phyloP scores from a whole-genome alignment of 1,140 invertebrate species.

The Phenacoccus solenopsis region DNA sequence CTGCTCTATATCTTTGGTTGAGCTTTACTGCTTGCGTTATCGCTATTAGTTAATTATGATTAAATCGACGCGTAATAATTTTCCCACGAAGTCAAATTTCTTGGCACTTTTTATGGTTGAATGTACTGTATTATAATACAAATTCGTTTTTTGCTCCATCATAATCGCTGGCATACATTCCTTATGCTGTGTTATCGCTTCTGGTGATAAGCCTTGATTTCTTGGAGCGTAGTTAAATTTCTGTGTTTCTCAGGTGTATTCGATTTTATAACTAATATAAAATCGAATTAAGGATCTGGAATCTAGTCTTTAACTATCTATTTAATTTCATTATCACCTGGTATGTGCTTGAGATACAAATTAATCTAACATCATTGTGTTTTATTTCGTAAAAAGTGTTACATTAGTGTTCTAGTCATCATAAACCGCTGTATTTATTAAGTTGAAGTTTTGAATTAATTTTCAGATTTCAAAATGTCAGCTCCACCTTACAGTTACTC shows the following conservation, averaged over 20 bases:
- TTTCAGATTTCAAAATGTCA: constrained; percentile 50
- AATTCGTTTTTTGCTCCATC: neutral
- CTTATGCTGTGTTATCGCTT: constrained; percentile 1
- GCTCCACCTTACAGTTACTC: constrained; percentile 97
- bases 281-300: no score
- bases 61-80: neutral
- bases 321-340: no score
- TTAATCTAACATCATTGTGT: no score
- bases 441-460: neutral
- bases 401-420: neutral
- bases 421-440: neutral
- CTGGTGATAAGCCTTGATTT: neutral
- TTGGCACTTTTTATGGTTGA: neutral
- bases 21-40: neutral
- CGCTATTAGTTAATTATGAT: neutral
- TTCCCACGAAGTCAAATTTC: neutral
- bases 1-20: no score
- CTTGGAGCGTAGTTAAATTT: no score
- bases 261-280: no score
- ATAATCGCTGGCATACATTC: neutral
- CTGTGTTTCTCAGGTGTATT: no score
- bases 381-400: neutral
- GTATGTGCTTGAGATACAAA: no score
- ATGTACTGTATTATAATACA: neutral
- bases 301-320: no score